These are phyloP conservation scores for Taxidea taxus DNA, from an alignment of 2,113 vertebrate species.

Conservation along the genomic window DNA sequence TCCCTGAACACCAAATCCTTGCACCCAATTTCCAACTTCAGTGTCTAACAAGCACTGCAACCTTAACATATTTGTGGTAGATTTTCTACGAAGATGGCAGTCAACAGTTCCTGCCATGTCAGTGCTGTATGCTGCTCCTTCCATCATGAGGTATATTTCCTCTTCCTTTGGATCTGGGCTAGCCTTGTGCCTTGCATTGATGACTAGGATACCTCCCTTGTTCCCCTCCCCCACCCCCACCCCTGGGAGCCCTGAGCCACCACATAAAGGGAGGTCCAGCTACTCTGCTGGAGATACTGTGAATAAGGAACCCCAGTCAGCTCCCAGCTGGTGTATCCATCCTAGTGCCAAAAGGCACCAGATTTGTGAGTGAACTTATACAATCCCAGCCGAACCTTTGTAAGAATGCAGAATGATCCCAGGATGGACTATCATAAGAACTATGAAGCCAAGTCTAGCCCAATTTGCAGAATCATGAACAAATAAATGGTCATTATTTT, in stretches of 20 bases:
- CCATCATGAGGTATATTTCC: background rate
- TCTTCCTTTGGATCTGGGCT: background rate
- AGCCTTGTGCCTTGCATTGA: background rate
- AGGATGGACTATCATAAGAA: background rate
- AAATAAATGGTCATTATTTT: background rate
- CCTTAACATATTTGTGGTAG: background rate
- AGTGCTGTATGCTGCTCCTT: background rate
- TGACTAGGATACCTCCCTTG: background rate
- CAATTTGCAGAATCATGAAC: background rate
- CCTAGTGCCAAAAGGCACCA: too few relatives aligned
- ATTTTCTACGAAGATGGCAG: background rate
- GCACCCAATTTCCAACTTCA: background rate
- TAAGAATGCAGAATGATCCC: background rate
- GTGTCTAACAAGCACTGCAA: background rate
- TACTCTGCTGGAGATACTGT: background rate
- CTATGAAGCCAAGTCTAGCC: background rate
- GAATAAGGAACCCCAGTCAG: background rate
- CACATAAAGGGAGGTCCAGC: background rate
- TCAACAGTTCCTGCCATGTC: background rate
- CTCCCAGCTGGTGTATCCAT: background rate
- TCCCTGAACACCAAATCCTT: background rate
- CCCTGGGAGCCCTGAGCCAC: background rate
- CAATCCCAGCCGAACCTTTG: background rate
- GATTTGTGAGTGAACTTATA: background rate
- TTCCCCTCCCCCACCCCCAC: too few relatives aligned